phyloP scores from a whole-genome alignment of 2,113 vertebrate genomes.

The Heterocephalus glaber region DNA sequence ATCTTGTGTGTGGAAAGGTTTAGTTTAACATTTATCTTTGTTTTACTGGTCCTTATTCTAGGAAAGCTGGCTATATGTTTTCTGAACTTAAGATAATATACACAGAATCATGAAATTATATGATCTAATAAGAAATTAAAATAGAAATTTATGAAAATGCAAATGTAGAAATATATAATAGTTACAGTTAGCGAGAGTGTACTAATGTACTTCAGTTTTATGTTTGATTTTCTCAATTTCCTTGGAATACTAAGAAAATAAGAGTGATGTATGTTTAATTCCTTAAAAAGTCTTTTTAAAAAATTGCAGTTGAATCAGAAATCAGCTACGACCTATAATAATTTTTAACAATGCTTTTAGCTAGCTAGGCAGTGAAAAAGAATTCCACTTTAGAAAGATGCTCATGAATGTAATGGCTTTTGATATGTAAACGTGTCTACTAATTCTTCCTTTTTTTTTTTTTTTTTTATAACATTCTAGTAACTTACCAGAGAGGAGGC shows the following conservation, averaged over 20 bases:
- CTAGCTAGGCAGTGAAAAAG: not conserved
- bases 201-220: not conserved
- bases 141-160: not conserved
- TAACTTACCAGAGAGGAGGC: conserved; percentile 98
- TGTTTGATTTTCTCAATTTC: conserved; percentile 1
- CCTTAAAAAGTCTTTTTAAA: not conserved
- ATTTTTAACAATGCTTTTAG: not conserved
- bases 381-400: conserved; percentile 24
- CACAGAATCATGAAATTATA: not conserved
- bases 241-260: not conserved
- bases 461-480: conserved; percentile 85
- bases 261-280: not conserved
- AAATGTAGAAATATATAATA: not conserved
- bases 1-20: conserved; percentile 21
- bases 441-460: conserved; percentile 67
- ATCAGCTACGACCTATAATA: not conserved
- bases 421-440: conserved; percentile 57
- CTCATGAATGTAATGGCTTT: conserved; percentile 16
- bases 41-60: conserved; percentile 26
- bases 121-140: conserved; percentile 34
- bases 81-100: not conserved
- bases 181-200: not conserved
- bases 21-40: conserved; percentile 43
- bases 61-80: not conserved
- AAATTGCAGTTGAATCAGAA: conserved; percentile 15